Conservation (phyloP, 2,797 vertebrate genomes). For the Argyrosomus regius region DNA sequence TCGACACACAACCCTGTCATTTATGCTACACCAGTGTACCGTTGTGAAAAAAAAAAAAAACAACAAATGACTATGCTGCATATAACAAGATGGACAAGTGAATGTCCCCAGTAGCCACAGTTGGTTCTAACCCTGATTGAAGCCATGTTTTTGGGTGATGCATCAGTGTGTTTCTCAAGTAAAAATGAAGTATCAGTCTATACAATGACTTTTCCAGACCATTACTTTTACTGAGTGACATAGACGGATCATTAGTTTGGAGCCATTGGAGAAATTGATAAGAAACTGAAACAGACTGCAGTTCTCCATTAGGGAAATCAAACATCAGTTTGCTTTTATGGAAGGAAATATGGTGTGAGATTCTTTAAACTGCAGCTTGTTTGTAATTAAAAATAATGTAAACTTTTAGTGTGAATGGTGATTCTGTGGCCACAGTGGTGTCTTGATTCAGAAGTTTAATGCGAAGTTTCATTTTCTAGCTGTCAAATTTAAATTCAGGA, state of each 20-base stretch:
- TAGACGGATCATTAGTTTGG: constrained; percentile 14
- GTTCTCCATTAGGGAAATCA: constrained; percentile 12
- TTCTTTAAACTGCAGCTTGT: neutral
- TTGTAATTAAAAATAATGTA: neutral
- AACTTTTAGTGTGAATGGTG: neutral
- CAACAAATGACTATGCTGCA: neutral
- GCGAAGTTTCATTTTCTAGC: neutral
- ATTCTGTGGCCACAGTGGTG: neutral
- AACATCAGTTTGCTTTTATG: neutral
- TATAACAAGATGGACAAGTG: neutral
- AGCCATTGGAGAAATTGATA: constrained; percentile 15
- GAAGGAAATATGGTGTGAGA: neutral
- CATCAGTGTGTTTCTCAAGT: constrained; percentile 14
- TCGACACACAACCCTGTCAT: constrained; percentile 2
- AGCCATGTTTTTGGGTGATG: neutral
- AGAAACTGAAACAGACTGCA: constrained; percentile 4
- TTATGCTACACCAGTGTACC: neutral
- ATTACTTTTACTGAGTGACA: constrained; percentile 17
- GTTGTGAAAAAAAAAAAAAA: neutral
- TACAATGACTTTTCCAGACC: constrained; percentile 20
- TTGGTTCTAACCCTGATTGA: neutral
- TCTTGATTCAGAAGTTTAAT: neutral
- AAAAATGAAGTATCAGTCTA: neutral
- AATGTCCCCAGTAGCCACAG: neutral
- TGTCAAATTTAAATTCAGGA: constrained; percentile 18